phyloP scores from a whole-genome alignment of 2,113 vertebrate species.

The Marmota monax region DNA sequence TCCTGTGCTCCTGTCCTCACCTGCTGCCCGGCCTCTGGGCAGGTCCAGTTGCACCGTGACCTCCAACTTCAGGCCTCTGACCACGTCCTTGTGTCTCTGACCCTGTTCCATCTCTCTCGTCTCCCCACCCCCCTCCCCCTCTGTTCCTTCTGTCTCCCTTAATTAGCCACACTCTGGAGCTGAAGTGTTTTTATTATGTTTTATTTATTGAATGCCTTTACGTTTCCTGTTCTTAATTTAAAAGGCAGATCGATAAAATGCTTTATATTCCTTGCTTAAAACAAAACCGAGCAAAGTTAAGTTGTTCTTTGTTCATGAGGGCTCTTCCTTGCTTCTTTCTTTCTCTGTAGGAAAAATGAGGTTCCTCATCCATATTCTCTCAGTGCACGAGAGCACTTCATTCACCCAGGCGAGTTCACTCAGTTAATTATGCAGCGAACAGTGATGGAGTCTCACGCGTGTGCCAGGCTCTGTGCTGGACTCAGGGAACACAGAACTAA shows the following conservation, averaged over 20 bases:
- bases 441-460: background rate
- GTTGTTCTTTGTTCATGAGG: conserved; percentile 54
- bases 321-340: conserved; percentile 54
- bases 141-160: conserved; percentile 72
- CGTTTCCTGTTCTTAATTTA: conserved; percentile 83
- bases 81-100: background rate
- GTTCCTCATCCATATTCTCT: background rate
- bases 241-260: conserved; percentile 80
- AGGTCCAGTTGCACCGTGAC: background rate
- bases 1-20: background rate
- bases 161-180: conserved; percentile 78
- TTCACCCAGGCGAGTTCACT: background rate
- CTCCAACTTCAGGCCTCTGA: background rate
- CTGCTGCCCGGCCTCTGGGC: background rate
- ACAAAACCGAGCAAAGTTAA: conserved; percentile 76
- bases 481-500: background rate
- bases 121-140: background rate
- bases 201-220: conserved; percentile 82
- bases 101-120: background rate
- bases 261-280: conserved; percentile 80
- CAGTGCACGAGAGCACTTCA: conserved; percentile 56
- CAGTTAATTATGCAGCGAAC: conserved; percentile 34
- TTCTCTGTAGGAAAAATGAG: background rate
- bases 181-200: conserved; percentile 80
- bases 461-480: background rate